Evolutionary conservation across 2,888 invertebrate genomes (phyloP), one percentile per base, ranked within the genome.

Genomic region (Eilema caniola): DNA sequence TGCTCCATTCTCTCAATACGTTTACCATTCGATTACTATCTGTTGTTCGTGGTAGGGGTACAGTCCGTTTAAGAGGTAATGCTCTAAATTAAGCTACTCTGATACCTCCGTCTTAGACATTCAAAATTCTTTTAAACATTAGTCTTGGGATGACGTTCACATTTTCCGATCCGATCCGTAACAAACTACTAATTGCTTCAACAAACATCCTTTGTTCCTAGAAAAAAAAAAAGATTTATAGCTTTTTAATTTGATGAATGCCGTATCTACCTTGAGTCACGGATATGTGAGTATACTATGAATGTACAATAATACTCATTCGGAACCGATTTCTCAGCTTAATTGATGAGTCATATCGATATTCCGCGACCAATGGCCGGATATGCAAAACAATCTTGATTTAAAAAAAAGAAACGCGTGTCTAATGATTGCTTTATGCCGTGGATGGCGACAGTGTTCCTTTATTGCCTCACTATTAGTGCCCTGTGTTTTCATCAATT

Each of bases 291-390:
- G 8, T 37, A 37, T 62, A 53, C 53, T n/a, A 53, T 53, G 53
- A n/a, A 53, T n/a, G 53, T 24, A 41, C 62, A 41, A 41, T 16
- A 37, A 33, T 11, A 62, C 16, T n/a, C 14, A n/a, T 23, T 37
- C 33, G 14, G 12, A 33, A 8, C 16, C 24, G 23, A 62, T 37
- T 62, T 24, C 10, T 62, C 72, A 75, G 62, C 24, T 16, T 0
- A 28, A 41, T 8, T 66, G 66, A 66, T n/a, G 41, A 66, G 25
- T 59, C 23, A 25, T 66, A 66, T 66, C 37, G 25, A 24, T 60
- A 66, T 66, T 41, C 59, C 11, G 25, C 24, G n/a, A 5, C 7
- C 24, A 59, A n/a, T 41, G 37, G 25, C 59, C 59, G 66, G 57
- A 66, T 59, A 37, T 41, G 25, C 37, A 41, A 41, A 66, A 25